phyloP scores from a whole-genome alignment of 2,888 invertebrate species.

The Tetramorium bicarinatum region DNA sequence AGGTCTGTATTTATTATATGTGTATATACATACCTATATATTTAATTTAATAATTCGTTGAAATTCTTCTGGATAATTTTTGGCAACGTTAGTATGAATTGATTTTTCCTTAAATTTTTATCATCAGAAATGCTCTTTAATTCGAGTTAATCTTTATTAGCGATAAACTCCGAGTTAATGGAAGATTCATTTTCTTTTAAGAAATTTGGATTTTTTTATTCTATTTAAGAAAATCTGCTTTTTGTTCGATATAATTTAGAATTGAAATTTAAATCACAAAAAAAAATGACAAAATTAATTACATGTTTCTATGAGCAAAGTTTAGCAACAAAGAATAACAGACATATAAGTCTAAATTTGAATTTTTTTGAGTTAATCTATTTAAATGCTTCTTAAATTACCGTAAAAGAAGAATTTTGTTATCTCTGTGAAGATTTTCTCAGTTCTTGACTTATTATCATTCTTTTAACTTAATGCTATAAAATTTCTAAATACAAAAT shows the following conservation, averaged over 20 bases:
- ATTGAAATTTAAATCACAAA: background rate
- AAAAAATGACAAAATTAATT: background rate
- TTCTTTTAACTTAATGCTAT: background rate
- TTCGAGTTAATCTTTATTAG: background rate
- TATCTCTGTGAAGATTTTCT: background rate
- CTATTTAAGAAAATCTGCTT: background rate
- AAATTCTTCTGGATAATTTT: background rate
- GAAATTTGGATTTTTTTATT: no score
- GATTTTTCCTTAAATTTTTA: background rate
- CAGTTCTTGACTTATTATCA: background rate
- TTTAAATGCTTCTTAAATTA: constrained; percentile 12
- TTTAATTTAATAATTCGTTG: background rate
- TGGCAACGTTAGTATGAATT: background rate
- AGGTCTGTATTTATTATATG: no score
- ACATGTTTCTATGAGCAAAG: background rate
- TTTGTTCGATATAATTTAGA: background rate
- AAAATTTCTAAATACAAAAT: constrained; percentile 4
- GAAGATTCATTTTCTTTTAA: background rate
- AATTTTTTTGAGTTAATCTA: background rate
- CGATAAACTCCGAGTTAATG: background rate
- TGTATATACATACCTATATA: no score
- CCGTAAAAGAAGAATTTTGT: background rate
- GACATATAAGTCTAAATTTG: constrained; percentile 3
- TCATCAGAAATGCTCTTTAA: background rate
- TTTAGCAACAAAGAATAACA: no score